Evolutionary conservation across 2,888 invertebrate species (phyloP).

Genomic region (Iselma pallidipennis): DNA sequence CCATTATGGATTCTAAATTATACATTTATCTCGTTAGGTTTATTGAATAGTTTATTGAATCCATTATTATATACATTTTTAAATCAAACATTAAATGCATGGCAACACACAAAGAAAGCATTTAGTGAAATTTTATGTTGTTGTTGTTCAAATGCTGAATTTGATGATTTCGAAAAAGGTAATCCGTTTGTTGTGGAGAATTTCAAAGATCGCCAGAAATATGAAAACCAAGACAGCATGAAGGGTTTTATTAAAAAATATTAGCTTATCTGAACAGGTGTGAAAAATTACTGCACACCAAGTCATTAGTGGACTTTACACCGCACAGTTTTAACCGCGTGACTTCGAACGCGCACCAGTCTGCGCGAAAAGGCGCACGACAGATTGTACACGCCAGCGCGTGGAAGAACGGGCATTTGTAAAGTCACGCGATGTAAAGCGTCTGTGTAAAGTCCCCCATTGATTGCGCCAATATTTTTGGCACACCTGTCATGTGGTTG

Average conservation of each 20-base stretch:
- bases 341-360: too few species aligned
- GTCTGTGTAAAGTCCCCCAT: too few species aligned
- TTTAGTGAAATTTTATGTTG: slow-evolving; percentile 49
- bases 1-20: slow-evolving; percentile 57
- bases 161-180: slow-evolving; percentile 50
- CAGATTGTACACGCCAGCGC: too few species aligned
- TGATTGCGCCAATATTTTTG: too few species aligned
- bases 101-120: slow-evolving; percentile 31
- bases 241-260: not conserved
- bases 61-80: slow-evolving; percentile 65
- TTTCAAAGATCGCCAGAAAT: not conserved
- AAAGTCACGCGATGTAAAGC: too few species aligned
- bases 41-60: slow-evolving; percentile 61
- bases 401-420: too few species aligned
- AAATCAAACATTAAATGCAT: slow-evolving; percentile 56
- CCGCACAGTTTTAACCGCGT: too few species aligned
- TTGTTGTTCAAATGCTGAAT: slow-evolving; percentile 50
- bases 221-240: not conserved
- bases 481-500: too few species aligned
- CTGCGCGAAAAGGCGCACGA: too few species aligned
- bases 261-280: slow-evolving; percentile 2
- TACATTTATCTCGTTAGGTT: slow-evolving; percentile 58
- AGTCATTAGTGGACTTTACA: too few species aligned
- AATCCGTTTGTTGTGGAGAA: slow-evolving; percentile 39
- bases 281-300: too few species aligned